phyloP scores from a whole-genome alignment of 2,797 vertebrate species.

The Paramormyrops hopkinsi region DNA sequence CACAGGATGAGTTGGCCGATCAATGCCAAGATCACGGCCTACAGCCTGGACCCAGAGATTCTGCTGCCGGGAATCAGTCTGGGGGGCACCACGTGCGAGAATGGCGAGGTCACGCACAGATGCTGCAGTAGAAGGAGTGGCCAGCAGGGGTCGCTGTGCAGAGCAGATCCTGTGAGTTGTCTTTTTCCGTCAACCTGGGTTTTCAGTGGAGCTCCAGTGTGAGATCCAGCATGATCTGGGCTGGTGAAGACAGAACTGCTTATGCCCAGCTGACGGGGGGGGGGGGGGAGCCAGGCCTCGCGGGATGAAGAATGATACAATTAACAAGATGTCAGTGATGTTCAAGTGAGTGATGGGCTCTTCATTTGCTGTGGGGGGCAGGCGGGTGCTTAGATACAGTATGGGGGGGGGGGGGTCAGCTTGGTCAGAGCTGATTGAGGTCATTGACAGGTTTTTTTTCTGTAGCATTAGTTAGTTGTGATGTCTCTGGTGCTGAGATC shows the following conservation, averaged over 20 bases:
- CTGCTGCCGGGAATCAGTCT: background rate
- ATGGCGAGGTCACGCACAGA: background rate
- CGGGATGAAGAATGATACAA: slow-evolving; percentile 59
- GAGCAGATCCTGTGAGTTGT: background rate
- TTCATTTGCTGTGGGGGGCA: slow-evolving; percentile 40
- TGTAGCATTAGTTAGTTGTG: background rate
- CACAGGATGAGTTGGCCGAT: background rate
- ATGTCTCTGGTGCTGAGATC: background rate
- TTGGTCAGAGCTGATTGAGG: background rate
- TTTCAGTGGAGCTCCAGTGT: background rate
- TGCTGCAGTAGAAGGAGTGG: background rate
- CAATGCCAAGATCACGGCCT: background rate
- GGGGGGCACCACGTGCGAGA: background rate
- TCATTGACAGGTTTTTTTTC: background rate
- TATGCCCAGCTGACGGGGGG: background rate
- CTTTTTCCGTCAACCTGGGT: background rate
- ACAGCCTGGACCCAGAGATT: background rate
- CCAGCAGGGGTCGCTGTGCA: background rate
- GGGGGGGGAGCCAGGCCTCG: slow-evolving; percentile 16
- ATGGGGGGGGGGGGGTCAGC: slow-evolving; percentile 19
- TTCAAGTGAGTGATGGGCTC: slow-evolving; percentile 55
- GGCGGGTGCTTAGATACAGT: slow-evolving; percentile 42
- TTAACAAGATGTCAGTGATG: slow-evolving; percentile 54
- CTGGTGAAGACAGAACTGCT: background rate
- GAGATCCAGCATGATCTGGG: background rate